Evolutionary conservation across 1,140 invertebrate genomes (phyloP).

Genomic region (Probaryconus sp.): DNA sequence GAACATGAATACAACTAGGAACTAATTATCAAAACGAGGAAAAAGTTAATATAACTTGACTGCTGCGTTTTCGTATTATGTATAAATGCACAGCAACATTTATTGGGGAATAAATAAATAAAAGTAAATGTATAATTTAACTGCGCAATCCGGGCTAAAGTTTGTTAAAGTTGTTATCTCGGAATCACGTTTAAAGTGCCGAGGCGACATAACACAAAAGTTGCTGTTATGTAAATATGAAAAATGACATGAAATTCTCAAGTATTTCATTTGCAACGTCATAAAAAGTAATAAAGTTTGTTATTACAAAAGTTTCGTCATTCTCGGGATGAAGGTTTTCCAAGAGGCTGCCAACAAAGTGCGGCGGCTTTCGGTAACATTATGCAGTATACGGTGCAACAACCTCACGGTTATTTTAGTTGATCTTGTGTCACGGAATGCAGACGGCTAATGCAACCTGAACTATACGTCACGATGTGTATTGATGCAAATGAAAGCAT

Average conservation of each 20-base stretch:
- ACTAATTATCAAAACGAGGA: too few species aligned
- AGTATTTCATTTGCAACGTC: conserved; percentile 8
- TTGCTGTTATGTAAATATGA: too few species aligned
- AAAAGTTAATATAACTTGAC: too few species aligned
- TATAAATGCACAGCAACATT: too few species aligned
- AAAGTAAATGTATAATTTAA: too few species aligned
- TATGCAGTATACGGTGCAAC: conserved; percentile 66
- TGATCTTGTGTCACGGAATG: conserved; percentile 69
- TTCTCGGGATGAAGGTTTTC: conserved; percentile 11
- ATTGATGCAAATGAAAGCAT: conserved; percentile 48
- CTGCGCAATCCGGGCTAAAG: too few species aligned
- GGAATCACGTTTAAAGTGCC: too few species aligned
- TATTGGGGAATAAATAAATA: too few species aligned
- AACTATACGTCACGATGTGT: conserved; percentile 34
- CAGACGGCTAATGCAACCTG: conserved; percentile 55
- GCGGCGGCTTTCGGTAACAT: conserved; percentile 26
- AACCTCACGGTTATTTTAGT: conserved; percentile 74
- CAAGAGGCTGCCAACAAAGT: conserved; percentile 24
- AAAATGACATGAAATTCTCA: background rate
- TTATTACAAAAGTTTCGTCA: conserved; percentile 7
- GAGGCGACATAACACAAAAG: too few species aligned
- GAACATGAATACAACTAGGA: too few species aligned
- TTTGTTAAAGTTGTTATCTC: too few species aligned
- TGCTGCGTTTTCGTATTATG: too few species aligned
- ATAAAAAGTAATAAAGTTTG: conserved; percentile 13